phyloP scores from a whole-genome alignment of 2,113 vertebrate genomes.

The Peromyscus maniculatus region DNA sequence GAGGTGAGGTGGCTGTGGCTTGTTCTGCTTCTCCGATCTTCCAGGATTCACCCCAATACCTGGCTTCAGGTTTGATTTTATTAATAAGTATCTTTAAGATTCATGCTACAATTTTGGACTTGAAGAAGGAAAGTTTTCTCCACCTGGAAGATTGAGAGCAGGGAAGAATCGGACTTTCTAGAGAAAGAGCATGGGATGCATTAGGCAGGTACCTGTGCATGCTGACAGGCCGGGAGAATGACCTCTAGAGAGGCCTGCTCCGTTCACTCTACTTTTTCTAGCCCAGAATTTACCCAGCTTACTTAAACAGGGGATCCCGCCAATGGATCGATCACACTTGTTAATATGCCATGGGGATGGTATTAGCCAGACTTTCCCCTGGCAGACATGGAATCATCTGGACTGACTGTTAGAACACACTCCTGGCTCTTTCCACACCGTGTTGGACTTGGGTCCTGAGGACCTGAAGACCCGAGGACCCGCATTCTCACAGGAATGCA shows the following conservation, averaged over 20 bases:
- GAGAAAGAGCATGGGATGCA: neutral
- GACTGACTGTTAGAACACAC: neutral
- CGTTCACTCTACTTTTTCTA: neutral
- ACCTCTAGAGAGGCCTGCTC: neutral
- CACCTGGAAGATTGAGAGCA: neutral
- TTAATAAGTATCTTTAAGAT: too few relatives aligned
- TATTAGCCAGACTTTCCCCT: neutral
- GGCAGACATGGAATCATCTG: neutral
- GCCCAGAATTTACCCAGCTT: constrained; percentile 4
- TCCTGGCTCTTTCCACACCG: neutral
- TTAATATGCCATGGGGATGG: neutral
- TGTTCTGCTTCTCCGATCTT: too few relatives aligned
- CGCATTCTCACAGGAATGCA: neutral
- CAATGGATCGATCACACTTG: neutral
- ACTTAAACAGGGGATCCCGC: neutral
- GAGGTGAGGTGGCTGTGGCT: too few relatives aligned
- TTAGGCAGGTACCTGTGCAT: neutral
- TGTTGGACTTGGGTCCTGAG: neutral
- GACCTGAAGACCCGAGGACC: neutral
- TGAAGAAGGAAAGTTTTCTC: neutral
- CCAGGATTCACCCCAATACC: too few relatives aligned
- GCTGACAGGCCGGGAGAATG: neutral
- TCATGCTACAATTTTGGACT: neutral
- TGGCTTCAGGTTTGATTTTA: too few relatives aligned
- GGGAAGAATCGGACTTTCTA: neutral